Evolutionary conservation across 2,113 vertebrate species (phyloP), one percentile per base, ranked within the genome.

Genomic region (Columbina picui): DNA sequence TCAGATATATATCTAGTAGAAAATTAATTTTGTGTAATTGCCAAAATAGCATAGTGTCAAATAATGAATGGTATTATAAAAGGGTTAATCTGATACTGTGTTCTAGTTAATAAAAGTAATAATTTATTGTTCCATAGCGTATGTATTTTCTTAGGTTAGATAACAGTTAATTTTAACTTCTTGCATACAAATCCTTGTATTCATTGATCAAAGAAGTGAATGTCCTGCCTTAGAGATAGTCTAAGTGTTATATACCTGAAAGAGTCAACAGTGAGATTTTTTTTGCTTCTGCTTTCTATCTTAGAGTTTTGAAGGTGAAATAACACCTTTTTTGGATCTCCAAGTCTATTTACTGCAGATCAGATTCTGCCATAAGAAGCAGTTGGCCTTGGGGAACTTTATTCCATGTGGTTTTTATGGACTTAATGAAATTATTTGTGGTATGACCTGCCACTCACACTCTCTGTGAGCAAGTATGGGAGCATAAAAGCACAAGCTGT

Each of bases 121-220:
- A 7, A 64, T 87, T 85, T 92, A 68, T 79, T 82, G 16, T 92
- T 93, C 64, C 20, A 9, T 38, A 78, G 55, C 57, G 74, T 82
- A 84, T 39, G 49, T 88, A 77, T 87, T 96, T 96, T 96, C 69
- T 85, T 74, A 63, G 45, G 77, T 90, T 84, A 86, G 75, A 60
- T 69, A 93, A 85, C 43, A 91, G 82, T 74, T 79, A 70, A 90
- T 94, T 95, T 96, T 93, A 47, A 75, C 52, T 13, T 94, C 60
- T 90, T 84, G 32, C 43, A 43, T 76, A 30, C 23, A 85, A 90
- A 86, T 70, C 29, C 47, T 71, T 41, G 5, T 71, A 69, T 93
- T 89, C 61, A 50, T 45, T 84, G 73, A 63, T n/a, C 61, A 81
- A 29, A 68, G 43, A 90, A 92, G 93, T 50, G 0, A 73, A 68